Conservation (phyloP, 2,113 vertebrate genomes). For the Crypturellus undulatus region DNA sequence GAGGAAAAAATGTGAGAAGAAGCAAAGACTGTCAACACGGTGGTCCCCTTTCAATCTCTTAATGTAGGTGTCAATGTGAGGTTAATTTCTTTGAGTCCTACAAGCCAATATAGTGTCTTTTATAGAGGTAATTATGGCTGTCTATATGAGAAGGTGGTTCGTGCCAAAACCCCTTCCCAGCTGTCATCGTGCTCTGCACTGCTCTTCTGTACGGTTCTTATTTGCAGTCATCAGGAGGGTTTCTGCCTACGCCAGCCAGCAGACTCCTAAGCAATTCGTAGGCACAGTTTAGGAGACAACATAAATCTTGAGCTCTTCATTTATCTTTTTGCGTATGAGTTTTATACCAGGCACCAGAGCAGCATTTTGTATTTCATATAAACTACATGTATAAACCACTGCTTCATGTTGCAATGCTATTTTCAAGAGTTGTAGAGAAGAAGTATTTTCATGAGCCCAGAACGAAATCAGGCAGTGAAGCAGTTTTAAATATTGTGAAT, state of each 20-base stretch:
- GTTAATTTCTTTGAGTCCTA: not conserved
- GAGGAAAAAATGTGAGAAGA: not conserved
- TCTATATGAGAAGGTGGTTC: not conserved
- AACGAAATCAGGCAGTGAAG: not conserved
- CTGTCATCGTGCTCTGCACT: not conserved
- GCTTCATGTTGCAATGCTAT: not conserved
- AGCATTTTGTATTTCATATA: not conserved
- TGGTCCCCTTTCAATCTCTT: not conserved
- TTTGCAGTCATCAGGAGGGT: not conserved
- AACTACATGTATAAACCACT: not conserved
- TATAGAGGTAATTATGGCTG: not conserved
- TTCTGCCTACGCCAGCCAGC: not conserved
- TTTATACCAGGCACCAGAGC: not conserved
- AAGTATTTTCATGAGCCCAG: not conserved
- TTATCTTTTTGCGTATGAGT: not conserved
- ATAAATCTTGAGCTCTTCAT: not conserved
- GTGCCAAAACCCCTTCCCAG: not conserved
- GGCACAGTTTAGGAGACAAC: no score
- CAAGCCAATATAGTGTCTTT: not conserved
- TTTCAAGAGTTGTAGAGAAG: not conserved
- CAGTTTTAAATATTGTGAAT: not conserved
- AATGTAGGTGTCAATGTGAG: not conserved
- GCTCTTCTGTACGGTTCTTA: not conserved
- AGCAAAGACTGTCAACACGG: not conserved
- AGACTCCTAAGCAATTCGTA: not conserved